Conservation (phyloP, 37 sponge, comb jelly and placozoan species). For the Diacarnus erythraeanus region DNA sequence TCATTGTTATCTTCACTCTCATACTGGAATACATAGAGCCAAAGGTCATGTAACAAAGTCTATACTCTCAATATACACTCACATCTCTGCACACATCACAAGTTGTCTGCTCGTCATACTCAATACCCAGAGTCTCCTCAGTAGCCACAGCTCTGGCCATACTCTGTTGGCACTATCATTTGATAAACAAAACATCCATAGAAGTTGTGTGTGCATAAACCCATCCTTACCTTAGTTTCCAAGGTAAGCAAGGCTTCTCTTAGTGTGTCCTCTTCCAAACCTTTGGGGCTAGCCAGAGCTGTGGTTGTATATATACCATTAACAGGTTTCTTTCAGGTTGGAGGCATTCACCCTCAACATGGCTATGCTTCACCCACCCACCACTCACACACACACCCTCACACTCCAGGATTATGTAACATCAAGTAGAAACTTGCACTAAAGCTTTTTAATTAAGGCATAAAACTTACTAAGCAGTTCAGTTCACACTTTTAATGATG, state of each 20-base stretch:
- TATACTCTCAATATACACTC: slow-evolving; percentile 27
- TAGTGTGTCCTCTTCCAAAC: slow-evolving; percentile 51
- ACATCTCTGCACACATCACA: slow-evolving; percentile 98
- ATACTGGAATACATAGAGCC: slow-evolving; percentile 45
- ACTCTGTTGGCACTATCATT: slow-evolving; percentile 79
- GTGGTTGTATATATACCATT: slow-evolving; percentile 8
- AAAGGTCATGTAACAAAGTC: no score
- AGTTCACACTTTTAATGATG: no score
- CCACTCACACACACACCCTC: no score
- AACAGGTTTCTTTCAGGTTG: no score
- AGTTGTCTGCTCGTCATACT: slow-evolving; percentile 85
- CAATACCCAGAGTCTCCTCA: slow-evolving; percentile 81
- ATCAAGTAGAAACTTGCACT: not conserved
- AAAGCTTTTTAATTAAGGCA: no score
- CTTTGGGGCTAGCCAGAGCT: slow-evolving; percentile 50
- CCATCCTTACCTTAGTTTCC: slow-evolving; percentile 61
- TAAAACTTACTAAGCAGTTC: no score
- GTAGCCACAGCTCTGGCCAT: slow-evolving; percentile 80
- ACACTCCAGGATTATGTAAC: not conserved
- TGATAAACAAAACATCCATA: not conserved
- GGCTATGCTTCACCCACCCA: no score
- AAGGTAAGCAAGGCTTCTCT: slow-evolving; percentile 57
- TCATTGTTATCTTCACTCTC: slow-evolving; percentile 94
- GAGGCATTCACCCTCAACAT: not conserved
- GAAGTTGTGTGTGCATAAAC: not conserved